Percentiles rank a stretch among this genome's conserved stretches.
Evolutionary conservation across 2,113 vertebrate species (phyloP).

Genomic region (Apaloderma vittatum): DNA sequence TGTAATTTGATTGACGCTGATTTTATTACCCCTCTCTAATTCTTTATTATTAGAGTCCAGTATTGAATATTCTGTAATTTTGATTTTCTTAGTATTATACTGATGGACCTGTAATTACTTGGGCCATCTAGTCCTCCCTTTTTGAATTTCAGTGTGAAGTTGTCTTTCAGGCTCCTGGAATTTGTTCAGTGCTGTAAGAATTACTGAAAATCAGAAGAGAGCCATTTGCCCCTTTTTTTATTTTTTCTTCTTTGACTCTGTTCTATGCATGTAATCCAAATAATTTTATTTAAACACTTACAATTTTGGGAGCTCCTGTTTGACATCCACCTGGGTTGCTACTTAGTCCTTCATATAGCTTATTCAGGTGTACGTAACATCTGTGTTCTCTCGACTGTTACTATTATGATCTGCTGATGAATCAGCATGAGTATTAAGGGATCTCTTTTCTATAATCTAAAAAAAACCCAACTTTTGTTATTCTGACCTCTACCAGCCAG

Average conservation of each 20-base stretch:
- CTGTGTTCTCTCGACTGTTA: neutral
- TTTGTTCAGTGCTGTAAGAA: neutral
- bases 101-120: neutral
- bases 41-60: neutral
- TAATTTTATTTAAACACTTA: neutral
- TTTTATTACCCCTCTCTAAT: slow-evolving; percentile 37
- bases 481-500: neutral
- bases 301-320: neutral
- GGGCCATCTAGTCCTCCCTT: neutral
- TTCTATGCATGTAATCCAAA: neutral
- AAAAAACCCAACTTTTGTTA: neutral
- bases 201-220: neutral
- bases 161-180: neutral
- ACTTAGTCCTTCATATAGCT: neutral
- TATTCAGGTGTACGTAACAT: neutral
- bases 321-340: neutral
- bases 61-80: neutral
- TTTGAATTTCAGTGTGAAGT: neutral
- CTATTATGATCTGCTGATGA: neutral
- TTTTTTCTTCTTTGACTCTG: neutral
- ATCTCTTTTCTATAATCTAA: neutral
- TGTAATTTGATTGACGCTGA: slow-evolving; percentile 41
- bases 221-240: neutral
- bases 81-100: neutral
- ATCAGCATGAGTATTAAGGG: neutral